These are phyloP conservation scores for Enteromius unitaeniatus DNA, from an alignment of 2,797 vertebrate species.

Conservation along the genomic window DNA sequence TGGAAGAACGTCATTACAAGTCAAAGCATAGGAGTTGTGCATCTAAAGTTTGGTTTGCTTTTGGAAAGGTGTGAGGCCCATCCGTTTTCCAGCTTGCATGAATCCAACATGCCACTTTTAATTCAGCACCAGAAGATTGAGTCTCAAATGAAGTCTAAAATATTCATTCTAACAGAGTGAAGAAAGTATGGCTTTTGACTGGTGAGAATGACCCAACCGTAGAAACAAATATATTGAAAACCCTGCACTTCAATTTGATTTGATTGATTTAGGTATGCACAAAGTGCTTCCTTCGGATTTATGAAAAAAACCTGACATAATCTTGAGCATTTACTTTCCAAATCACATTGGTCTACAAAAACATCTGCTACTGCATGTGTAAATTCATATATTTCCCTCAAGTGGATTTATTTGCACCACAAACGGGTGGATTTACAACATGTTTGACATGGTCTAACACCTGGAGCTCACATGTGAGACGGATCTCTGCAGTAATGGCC, in stretches of 20 bases:
- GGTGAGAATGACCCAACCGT: neutral
- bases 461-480: constrained; percentile 37
- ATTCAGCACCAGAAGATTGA: constrained; percentile 19
- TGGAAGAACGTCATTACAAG: neutral
- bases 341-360: constrained; percentile 5
- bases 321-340: constrained; percentile 22
- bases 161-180: constrained; percentile 8
- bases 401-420: neutral
- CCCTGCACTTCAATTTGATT: constrained; percentile 26
- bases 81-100: neutral
- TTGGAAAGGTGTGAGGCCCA: neutral
- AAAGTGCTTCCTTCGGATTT: neutral
- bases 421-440: constrained; percentile 20
- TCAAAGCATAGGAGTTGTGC: too few relatives aligned
- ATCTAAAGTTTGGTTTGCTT: neutral
- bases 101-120: neutral
- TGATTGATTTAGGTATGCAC: neutral
- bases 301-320: neutral
- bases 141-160: constrained; percentile 7
- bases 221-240: constrained; percentile 17
- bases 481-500: neutral
- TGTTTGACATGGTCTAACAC: constrained; percentile 37
- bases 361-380: constrained; percentile 8
- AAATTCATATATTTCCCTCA: constrained; percentile 58
- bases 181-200: constrained; percentile 17